A percentile compares a stretch with the other conserved stretches of the same genome.
phyloP scores from a whole-genome alignment of 2,888 invertebrate species.

The Parnassius mnemosyne region DNA sequence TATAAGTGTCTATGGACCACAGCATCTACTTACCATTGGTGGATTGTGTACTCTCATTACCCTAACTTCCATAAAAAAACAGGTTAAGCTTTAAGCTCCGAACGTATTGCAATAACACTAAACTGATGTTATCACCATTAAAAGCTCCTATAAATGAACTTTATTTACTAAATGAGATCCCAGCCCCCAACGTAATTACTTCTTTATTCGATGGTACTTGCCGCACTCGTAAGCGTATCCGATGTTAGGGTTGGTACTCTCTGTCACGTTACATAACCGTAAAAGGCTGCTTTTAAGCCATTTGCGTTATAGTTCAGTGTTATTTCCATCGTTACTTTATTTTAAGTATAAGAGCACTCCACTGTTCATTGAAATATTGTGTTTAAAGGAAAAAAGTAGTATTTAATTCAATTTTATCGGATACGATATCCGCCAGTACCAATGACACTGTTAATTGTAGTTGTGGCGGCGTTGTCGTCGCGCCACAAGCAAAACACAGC shows the following conservation, averaged over 20 bases:
- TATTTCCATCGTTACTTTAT: slow-evolving; percentile 19
- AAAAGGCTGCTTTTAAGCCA: slow-evolving; percentile 14
- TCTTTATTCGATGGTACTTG: slow-evolving; percentile 14
- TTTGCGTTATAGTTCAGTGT: slow-evolving; percentile 16
- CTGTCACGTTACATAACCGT: slow-evolving; percentile 22
- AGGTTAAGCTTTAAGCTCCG: neutral
- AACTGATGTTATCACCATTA: neutral
- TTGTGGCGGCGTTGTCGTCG: too few relatives aligned
- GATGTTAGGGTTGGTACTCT: slow-evolving; percentile 18
- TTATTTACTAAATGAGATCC: slow-evolving; percentile 15
- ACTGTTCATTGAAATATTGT: neutral
- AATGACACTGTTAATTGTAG: too few relatives aligned
- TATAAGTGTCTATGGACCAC: too few relatives aligned
- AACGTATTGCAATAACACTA: slow-evolving; percentile 12
- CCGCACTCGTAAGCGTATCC: slow-evolving; percentile 12
- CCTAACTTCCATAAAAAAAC: too few relatives aligned
- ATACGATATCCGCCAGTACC: too few relatives aligned
- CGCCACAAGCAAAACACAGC: too few relatives aligned
- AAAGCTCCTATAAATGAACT: slow-evolving; percentile 3
- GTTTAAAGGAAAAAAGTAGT: neutral
- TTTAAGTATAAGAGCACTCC: slow-evolving; percentile 10
- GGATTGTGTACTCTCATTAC: too few relatives aligned
- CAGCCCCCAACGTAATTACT: slow-evolving; percentile 12
- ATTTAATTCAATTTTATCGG: too few relatives aligned
- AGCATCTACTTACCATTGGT: too few relatives aligned